Conservation (phyloP, 2,113 vertebrate species). For the Mastomys natalensis region DNA sequence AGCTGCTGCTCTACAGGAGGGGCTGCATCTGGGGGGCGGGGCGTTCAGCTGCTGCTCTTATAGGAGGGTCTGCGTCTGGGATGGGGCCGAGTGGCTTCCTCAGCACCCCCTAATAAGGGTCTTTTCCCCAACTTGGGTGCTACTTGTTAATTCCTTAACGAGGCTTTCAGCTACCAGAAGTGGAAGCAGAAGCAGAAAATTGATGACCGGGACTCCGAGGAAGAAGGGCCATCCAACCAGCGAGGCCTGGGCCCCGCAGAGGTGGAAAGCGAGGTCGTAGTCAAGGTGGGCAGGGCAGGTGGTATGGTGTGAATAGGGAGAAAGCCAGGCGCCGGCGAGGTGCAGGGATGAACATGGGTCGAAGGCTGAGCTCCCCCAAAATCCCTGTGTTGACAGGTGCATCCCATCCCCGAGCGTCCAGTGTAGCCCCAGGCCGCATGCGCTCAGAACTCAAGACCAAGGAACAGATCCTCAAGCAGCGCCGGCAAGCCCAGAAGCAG, state of each 20-base stretch:
- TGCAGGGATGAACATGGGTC: background rate
- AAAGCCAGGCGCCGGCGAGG: too few relatives aligned
- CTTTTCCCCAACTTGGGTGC: rapidly evolving
- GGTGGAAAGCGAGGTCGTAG: constrained; percentile 69
- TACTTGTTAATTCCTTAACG: constrained; percentile 81
- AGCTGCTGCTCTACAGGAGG: background rate
- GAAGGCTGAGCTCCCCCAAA: background rate
- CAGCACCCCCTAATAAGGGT: background rate
- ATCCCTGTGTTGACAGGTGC: constrained; percentile 63
- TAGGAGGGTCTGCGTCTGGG: background rate
- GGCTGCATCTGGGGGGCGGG: background rate
- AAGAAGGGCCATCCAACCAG: constrained; percentile 69
- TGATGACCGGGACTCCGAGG: constrained; percentile 89
- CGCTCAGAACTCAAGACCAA: constrained; percentile 93
- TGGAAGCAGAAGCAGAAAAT: constrained; percentile 98
- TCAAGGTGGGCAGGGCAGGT: constrained; percentile 75
- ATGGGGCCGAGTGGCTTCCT: background rate
- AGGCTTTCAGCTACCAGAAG: constrained; percentile 91
- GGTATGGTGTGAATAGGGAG: background rate
- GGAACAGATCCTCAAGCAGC: constrained; percentile 95
- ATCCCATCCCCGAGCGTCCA: background rate
- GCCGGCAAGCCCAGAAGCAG: constrained; percentile 90
- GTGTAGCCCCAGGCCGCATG: constrained; percentile 60
- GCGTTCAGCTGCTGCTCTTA: background rate
- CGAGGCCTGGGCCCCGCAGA: constrained; percentile 40